phyloP scores from a whole-genome alignment of 2,113 vertebrate genomes.

The Neodontobutis hainanensis region DNA sequence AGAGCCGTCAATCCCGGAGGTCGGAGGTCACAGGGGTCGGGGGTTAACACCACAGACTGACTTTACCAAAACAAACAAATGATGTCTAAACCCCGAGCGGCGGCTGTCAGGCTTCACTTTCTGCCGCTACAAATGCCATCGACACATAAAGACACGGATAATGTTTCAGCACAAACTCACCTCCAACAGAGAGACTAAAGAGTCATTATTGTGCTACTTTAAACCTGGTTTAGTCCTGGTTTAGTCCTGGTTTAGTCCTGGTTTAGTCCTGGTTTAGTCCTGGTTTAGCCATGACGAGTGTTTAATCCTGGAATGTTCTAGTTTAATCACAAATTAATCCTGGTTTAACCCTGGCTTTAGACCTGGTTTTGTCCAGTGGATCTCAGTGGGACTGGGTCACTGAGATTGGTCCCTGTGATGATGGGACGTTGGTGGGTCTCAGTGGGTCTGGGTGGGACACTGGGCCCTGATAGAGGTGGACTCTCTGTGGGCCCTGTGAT shows the following conservation, averaged over 20 bases:
- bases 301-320: not conserved
- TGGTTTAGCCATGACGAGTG: too few species aligned
- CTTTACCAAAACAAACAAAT: constrained; percentile 71
- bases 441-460: too few species aligned
- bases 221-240: not conserved
- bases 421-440: too few species aligned
- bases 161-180: constrained; percentile 21
- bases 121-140: constrained; percentile 42
- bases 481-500: too few species aligned
- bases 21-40: constrained; percentile 53
- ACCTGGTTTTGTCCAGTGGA: too few species aligned
- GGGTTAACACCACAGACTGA: constrained; percentile 72
- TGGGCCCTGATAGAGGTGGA: too few species aligned
- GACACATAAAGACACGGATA: constrained; percentile 24
- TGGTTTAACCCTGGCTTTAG: not conserved
- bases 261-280: too few species aligned
- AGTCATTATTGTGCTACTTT: too few species aligned
- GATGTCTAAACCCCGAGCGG: constrained; percentile 40
- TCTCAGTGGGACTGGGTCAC: too few species aligned
- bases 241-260: not conserved
- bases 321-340: too few species aligned
- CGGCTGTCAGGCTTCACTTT: constrained; percentile 34
- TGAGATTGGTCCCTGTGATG: too few species aligned
- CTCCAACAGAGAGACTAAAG: not conserved
- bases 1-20: constrained; percentile 38